Evolutionary conservation across 2,113 vertebrate genomes (phyloP), one percentile per base, ranked within the genome.

Genomic region (Vimba vimba): DNA sequence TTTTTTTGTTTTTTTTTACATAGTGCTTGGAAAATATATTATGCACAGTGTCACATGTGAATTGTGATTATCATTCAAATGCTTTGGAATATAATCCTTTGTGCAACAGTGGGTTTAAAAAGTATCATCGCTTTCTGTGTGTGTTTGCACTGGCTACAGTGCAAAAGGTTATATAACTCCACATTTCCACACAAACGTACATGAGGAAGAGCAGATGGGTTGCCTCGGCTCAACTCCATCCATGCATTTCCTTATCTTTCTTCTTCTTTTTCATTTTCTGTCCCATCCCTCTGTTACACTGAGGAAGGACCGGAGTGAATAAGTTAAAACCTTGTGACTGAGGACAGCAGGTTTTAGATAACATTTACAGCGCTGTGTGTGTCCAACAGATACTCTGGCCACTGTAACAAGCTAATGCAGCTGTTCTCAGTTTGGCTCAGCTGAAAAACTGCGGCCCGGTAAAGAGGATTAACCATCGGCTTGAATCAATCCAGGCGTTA

Each of bases 381-480:
- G 52, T 75, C 68, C 80, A 71, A 62, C 59, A 68, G 71, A 81
- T 47, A 64, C 57, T 30, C 60, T 60, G 30, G 6, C 62, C 11
- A 66, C 64, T 82, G 79, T 93, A 91, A 93, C 86, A 86, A 92
- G 89, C 87, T 21, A 83, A 91, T 82, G 90, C 92, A 92, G 89
- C 87, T 92, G 91, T 87, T 92, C 71, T 62, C 0, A 86, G 86
- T 90, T 89, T 87, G 82, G 89, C 86, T 88, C 91, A 89, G 88
- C 87, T 82, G 87, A 79, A 88, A 88, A 19, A 76, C 81, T 66
- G 82, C 75, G 2, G 62, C 57, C 27, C 86, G 86, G 89, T 74
- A 90, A 86, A 91, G 90, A 91, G 88, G 89, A 91, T 91, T 84
- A 90, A 74, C 2, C 84, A 75, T 84, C 84, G 57, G 47, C 25